Base-by-base conservation (phyloP, 2,797 vertebrate genomes). In the Squalus acanthias region DNA sequence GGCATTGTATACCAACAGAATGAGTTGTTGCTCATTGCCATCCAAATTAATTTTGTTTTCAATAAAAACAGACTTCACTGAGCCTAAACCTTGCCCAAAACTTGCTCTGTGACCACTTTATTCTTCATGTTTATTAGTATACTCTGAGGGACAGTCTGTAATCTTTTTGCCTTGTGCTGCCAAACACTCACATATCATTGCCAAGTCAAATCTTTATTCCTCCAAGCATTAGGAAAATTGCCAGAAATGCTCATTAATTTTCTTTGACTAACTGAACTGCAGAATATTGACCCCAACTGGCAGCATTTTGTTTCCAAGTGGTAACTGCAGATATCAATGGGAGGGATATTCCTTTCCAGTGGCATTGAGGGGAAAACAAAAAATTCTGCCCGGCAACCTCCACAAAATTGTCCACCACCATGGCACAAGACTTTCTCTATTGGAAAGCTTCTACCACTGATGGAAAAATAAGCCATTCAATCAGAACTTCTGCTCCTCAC, bases 201-300 rank as follows among this genome's bases (percentile, higher is more conserved):
- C 94, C 94, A 95, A 95, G 94, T 57, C 70, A 95, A 95, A 57
- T 26, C 67, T 95, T 76, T 57, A 53, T 72, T 74, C 94, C 94
- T 74, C 70, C 70, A n/a, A 57, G 46, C 70, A 95, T 57, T 29
- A 20, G 70, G 94, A 74, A 57, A 95, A 53, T 1, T 57, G 69
- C 94, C 94, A 74, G 94, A 95, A 95, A 95, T 33, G 24, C 29
- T 95, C 69, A 74, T 72, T 94, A 94, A 72, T 95, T 91, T 63
- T 39, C 63, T 93, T 67, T 67, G 24, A 74, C n/a, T 95, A 26
- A 95, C 67, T 70, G 67, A 63, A 50, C 67, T 95, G 93, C 20
- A 95, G 93, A 70, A 50, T 53, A 72, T 95, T 95, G 67, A 70
- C 67, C 67, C 67, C 67, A 70, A 95, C 24, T 95, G 65, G 93